These are phyloP conservation scores for Oryctolagus cuniculus DNA, from an alignment of 2,113 vertebrate genomes.

Conservation along the genomic window DNA sequence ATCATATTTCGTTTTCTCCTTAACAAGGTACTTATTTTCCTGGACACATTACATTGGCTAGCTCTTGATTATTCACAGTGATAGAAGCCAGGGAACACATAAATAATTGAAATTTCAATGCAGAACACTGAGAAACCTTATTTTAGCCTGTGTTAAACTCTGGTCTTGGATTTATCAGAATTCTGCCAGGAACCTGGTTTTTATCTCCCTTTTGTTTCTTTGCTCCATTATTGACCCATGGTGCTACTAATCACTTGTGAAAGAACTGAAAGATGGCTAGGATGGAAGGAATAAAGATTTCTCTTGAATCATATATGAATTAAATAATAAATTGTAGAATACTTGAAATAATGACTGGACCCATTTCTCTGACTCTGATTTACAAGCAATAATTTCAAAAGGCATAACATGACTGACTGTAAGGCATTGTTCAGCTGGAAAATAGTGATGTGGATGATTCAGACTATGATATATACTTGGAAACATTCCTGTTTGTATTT, in stretches of 20 bases:
- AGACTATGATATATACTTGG: background rate
- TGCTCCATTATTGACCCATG: background rate
- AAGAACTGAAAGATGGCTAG: background rate
- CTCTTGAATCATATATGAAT: slow-evolving; percentile 20
- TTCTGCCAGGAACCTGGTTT: background rate
- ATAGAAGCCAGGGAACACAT: background rate
- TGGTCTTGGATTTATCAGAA: background rate
- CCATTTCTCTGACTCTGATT: slow-evolving; percentile 41
- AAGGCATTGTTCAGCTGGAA: background rate
- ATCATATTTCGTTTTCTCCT: background rate
- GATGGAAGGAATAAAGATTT: background rate
- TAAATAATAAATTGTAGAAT: slow-evolving; percentile 19
- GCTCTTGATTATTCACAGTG: background rate
- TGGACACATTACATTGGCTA: background rate
- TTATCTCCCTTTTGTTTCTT: background rate
- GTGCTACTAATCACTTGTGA: background rate
- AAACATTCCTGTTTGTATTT: background rate
- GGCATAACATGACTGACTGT: background rate
- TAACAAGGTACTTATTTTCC: slow-evolving; percentile 24
- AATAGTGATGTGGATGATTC: background rate
- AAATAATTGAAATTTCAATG: slow-evolving; percentile 29
- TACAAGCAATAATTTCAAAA: background rate
- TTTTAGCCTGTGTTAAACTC: slow-evolving; percentile 3
- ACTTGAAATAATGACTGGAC: slow-evolving; percentile 6
- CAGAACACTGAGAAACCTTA: background rate